phyloP scores from a whole-genome alignment of 37 sponge, comb jelly and placozoan genomes.

The Spongilla lacustris region DNA sequence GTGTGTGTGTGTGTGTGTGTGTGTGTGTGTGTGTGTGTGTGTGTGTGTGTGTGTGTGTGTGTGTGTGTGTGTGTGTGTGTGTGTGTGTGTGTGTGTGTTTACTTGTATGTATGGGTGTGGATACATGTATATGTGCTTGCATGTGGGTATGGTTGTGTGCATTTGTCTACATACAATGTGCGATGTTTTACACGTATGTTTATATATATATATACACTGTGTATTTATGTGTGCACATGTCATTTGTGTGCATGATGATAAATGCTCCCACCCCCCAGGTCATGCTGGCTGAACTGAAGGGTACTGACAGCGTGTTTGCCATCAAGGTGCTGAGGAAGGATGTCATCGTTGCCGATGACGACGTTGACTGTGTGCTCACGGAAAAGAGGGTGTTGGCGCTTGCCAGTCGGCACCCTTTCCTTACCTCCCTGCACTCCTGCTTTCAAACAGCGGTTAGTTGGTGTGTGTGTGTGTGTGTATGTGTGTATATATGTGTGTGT shows the following conservation, averaged over 20 bases:
- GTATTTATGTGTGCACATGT: neutral
- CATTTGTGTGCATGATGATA: too few relatives aligned
- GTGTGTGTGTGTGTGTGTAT: slow-evolving; percentile 27
- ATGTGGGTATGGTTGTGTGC: neutral
- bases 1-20: neutral
- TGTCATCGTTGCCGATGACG: slow-evolving; percentile 87
- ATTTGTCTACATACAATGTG: too few relatives aligned
- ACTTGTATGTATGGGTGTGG: neutral
- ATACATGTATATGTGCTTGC: neutral
- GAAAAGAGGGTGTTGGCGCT: slow-evolving; percentile 96
- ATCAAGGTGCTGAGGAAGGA: slow-evolving; percentile 94
- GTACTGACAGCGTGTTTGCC: slow-evolving; percentile 84
- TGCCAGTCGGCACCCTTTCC: slow-evolving; percentile 87
- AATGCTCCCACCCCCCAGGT: slow-evolving; percentile 61
- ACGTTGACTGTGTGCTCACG: slow-evolving; percentile 94
- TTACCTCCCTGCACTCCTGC: slow-evolving; percentile 91
- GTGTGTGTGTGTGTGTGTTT: neutral
- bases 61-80: neutral
- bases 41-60: neutral
- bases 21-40: neutral
- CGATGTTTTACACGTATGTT: too few relatives aligned
- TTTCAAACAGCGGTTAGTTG: slow-evolving; percentile 91
- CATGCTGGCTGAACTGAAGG: slow-evolving; percentile 88
- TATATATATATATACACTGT: slow-evolving; percentile 1
- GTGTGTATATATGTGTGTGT: slow-evolving; percentile 19